A percentile compares a stretch with the other conserved stretches of the same genome.
Evolutionary conservation across 1,140 invertebrate genomes (phyloP).

Genomic region (Cydia pomonella): DNA sequence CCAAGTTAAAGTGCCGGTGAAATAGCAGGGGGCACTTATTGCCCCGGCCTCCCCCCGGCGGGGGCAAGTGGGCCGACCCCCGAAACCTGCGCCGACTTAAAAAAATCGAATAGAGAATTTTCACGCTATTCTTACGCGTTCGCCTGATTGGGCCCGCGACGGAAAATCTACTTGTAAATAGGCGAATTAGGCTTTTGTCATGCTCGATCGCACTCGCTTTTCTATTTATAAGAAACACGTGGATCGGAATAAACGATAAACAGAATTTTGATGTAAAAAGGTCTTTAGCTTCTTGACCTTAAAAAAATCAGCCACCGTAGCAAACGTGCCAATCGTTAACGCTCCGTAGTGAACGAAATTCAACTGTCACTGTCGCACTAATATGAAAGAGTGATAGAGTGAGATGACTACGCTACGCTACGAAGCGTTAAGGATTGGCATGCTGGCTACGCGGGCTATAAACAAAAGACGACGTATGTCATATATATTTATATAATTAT

Average conservation of each 20-base stretch:
- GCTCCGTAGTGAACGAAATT: too few species aligned
- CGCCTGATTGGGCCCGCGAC: slow-evolving; percentile 4
- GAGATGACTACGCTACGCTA: too few species aligned
- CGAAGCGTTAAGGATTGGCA: too few species aligned
- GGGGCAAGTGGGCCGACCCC: slow-evolving; percentile 34
- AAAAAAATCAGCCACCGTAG: too few species aligned
- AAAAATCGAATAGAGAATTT: slow-evolving; percentile 28
- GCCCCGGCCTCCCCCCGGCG: slow-evolving; percentile 47
- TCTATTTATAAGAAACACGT: neutral
- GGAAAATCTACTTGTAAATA: slow-evolving; percentile 32
- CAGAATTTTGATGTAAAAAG: neutral
- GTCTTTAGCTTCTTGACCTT: neutral
- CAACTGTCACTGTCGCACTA: too few species aligned
- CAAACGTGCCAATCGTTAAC: too few species aligned
- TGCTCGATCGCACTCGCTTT: slow-evolving; percentile 6
- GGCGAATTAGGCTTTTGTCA: slow-evolving; percentile 31
- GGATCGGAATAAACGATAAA: slow-evolving; percentile 6
- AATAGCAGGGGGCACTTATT: slow-evolving; percentile 75
- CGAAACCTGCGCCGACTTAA: slow-evolving; percentile 33
- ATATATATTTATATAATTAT: too few species aligned
- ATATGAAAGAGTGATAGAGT: too few species aligned
- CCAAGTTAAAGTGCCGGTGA: slow-evolving; percentile 72
- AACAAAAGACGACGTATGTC: neutral
- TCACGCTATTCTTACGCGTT: slow-evolving; percentile 27
- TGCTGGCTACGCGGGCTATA: too few species aligned